These are phyloP conservation scores for Hylaeus anthracinus DNA, from an alignment of 1,140 invertebrate genomes.

Conservation along the genomic window DNA sequence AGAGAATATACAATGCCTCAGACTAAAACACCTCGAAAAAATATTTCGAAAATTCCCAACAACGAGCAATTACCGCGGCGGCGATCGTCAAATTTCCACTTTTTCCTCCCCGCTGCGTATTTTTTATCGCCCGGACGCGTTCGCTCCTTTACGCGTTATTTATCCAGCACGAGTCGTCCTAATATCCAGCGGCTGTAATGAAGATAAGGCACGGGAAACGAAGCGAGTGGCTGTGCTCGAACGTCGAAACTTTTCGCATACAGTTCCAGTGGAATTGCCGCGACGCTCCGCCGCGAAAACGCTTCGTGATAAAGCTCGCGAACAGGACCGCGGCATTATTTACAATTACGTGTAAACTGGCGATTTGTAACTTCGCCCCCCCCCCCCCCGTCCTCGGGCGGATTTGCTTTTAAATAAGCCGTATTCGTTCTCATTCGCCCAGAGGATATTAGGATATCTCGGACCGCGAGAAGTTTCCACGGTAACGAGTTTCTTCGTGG, in stretches of 20 bases:
- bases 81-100: no score
- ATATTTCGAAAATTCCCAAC: no score
- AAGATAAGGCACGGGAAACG: constrained; percentile 41
- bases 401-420: neutral
- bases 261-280: constrained; percentile 24
- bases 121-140: no score
- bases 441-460: neutral
- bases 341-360: constrained; percentile 17
- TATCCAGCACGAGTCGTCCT: constrained; percentile 28
- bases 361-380: neutral
- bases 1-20: no score
- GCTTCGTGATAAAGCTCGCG: constrained; percentile 34
- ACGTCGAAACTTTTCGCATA: constrained; percentile 37
- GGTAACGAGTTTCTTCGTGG: no score
- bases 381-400: neutral
- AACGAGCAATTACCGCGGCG: no score
- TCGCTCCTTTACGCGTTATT: constrained; percentile 1
- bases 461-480: neutral
- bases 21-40: no score
- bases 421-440: neutral
- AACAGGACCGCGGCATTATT: constrained; percentile 13
- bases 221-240: constrained; percentile 28
- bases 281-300: constrained; percentile 7
- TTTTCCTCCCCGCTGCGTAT: neutral
- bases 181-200: constrained; percentile 32